Evolutionary conservation across 2,113 vertebrate species (phyloP).

Genomic region (Chroicocephalus ridibundus): DNA sequence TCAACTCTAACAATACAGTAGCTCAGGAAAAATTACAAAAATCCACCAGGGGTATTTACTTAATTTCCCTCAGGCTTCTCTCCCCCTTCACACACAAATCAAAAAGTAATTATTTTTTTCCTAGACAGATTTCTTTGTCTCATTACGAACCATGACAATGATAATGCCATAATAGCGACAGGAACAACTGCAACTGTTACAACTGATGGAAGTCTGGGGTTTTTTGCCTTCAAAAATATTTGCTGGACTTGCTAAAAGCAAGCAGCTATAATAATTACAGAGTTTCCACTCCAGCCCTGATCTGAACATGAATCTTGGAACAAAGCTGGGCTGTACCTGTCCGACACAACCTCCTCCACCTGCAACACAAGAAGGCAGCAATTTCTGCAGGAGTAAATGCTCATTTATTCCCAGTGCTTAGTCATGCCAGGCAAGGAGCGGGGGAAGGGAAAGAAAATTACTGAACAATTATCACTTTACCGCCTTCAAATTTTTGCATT

Average conservation of each 20-base stretch:
- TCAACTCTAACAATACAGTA: neutral
- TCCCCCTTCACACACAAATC: neutral
- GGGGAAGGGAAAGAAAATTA: conserved; percentile 7
- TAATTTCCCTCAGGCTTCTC: conserved; percentile 22
- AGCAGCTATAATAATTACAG: neutral
- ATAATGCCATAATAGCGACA: neutral
- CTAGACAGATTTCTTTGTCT: conserved; percentile 1
- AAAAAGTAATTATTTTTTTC: conserved; percentile 25
- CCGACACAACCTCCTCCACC: neutral
- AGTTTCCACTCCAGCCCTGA: neutral
- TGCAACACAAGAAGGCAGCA: neutral
- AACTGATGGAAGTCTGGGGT: neutral
- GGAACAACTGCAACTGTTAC: neutral
- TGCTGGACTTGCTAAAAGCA: neutral
- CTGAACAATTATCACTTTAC: neutral
- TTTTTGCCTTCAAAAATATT: neutral
- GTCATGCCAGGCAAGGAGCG: neutral
- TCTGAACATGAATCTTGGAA: neutral
- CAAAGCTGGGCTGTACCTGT: neutral
- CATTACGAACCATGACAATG: neutral
- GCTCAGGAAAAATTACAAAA: neutral
- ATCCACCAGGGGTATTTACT: neutral
- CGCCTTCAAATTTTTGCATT: neutral
- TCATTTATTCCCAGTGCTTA: neutral
- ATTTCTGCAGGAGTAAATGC: neutral